Evolutionary conservation across 2,888 invertebrate species (phyloP).

Genomic region (Chalcis sispes): DNA sequence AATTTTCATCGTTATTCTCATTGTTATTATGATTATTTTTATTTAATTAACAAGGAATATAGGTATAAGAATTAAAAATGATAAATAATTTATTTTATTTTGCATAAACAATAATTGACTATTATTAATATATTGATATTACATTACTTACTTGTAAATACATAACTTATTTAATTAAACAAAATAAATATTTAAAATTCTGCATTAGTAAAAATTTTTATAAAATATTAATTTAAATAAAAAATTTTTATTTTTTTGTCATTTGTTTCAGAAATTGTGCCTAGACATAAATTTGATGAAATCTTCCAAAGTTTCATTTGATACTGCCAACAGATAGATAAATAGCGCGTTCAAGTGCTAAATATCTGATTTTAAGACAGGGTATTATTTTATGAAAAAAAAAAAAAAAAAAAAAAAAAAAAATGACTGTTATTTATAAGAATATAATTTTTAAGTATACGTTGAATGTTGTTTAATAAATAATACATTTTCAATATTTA

Average conservation of each 20-base stretch:
- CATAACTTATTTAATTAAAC: too few species aligned
- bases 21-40: too few species aligned
- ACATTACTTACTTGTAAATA: too few species aligned
- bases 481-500: not conserved
- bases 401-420: too few species aligned
- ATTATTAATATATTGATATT: not conserved
- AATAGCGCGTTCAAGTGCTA: slow-evolving; percentile 29
- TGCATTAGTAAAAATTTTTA: too few species aligned
- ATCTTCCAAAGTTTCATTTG: slow-evolving; percentile 1
- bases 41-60: too few species aligned
- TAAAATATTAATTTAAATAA: too few species aligned
- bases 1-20: too few species aligned
- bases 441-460: slow-evolving; percentile 11
- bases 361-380: slow-evolving; percentile 17
- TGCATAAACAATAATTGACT: not conserved
- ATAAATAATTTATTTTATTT: not conserved
- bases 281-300: not conserved
- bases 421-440: slow-evolving; percentile 41
- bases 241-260: not conserved
- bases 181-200: too few species aligned
- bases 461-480: slow-evolving; percentile 21
- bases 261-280: slow-evolving; percentile 31
- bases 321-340: slow-evolving; percentile 14
- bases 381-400: slow-evolving; percentile 28
- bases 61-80: too few species aligned